Conservation (phyloP, 2,113 vertebrate species). For the Cavia aperea region DNA sequence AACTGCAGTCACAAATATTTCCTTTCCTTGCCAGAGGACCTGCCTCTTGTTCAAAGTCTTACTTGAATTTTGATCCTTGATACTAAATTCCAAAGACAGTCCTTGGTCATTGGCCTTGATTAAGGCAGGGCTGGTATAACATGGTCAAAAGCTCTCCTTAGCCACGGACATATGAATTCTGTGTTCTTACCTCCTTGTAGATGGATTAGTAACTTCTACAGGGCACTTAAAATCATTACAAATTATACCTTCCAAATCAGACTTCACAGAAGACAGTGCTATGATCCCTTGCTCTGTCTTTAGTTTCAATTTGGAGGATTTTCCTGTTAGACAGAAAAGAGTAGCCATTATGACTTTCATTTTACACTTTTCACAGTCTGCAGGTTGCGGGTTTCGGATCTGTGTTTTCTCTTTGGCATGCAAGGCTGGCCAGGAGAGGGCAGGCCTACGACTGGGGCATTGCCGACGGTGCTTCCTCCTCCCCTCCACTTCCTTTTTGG, state of each 20-base stretch:
- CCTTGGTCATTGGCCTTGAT: neutral
- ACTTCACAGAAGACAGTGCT: rapidly evolving
- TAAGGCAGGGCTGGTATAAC: neutral
- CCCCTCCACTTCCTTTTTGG: neutral
- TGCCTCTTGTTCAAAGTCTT: neutral
- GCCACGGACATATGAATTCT: neutral
- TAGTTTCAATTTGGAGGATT: neutral
- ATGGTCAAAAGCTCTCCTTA: neutral
- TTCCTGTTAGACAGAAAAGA: conserved; percentile 14
- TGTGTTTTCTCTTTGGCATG: neutral
- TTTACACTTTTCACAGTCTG: neutral
- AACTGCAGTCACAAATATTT: neutral
- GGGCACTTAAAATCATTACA: neutral
- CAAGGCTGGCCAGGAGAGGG: neutral
- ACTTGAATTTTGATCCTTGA: neutral
- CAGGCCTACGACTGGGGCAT: too few relatives aligned
- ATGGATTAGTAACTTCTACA: neutral
- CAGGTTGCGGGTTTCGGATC: neutral
- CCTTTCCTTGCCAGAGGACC: neutral
- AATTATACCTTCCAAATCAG: conserved; percentile 26
- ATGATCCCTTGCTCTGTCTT: neutral
- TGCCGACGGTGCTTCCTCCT: neutral
- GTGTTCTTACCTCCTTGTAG: neutral
- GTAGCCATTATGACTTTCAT: neutral
- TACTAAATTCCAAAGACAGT: neutral